These are phyloP conservation scores for Xestia c-nigrum DNA, from an alignment of 2,888 invertebrate genomes.

Conservation along the genomic window DNA sequence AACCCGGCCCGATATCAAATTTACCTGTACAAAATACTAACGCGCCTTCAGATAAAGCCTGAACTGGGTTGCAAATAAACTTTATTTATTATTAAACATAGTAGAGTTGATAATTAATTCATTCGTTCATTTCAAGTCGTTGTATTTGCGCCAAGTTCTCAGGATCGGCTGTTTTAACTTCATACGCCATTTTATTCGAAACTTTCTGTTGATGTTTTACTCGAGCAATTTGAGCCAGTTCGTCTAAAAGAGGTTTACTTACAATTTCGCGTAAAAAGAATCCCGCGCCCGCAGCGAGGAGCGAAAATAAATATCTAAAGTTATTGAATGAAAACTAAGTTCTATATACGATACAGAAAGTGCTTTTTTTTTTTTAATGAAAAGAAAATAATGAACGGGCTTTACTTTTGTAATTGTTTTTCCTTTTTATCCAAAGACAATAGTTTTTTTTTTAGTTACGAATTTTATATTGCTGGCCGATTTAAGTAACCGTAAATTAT, in stretches of 20 bases:
- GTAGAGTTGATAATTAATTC: conserved; percentile 30
- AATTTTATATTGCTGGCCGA: background rate
- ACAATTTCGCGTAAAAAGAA: conserved; percentile 77
- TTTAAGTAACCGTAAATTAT: background rate
- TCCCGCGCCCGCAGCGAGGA: conserved; percentile 64
- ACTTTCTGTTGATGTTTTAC: conserved; percentile 82
- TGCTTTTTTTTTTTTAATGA: conserved; percentile 39
- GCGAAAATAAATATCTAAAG: conserved; percentile 69
- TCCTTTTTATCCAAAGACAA: background rate
- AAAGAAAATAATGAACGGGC: conserved; percentile 33
- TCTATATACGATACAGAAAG: conserved; percentile 40
- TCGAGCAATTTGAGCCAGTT: conserved; percentile 75
- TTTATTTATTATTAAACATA: conserved; percentile 36
- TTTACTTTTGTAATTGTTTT: conserved; percentile 32
- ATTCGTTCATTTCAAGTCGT: conserved; percentile 46
- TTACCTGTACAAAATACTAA: conserved; percentile 45
- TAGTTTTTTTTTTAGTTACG: background rate
- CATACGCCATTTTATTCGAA: conserved; percentile 78
- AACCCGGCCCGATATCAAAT: conserved; percentile 51
- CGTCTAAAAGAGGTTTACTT: conserved; percentile 81
- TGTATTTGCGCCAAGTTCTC: conserved; percentile 50
- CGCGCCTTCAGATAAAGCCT: conserved; percentile 14
- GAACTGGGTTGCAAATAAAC: conserved; percentile 19
- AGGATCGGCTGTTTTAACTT: conserved; percentile 70
- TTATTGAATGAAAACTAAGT: conserved; percentile 63